Evolutionary conservation across 2,113 vertebrate species (phyloP), one percentile per base, ranked within the genome.

Genomic region (Silurus meridionalis): DNA sequence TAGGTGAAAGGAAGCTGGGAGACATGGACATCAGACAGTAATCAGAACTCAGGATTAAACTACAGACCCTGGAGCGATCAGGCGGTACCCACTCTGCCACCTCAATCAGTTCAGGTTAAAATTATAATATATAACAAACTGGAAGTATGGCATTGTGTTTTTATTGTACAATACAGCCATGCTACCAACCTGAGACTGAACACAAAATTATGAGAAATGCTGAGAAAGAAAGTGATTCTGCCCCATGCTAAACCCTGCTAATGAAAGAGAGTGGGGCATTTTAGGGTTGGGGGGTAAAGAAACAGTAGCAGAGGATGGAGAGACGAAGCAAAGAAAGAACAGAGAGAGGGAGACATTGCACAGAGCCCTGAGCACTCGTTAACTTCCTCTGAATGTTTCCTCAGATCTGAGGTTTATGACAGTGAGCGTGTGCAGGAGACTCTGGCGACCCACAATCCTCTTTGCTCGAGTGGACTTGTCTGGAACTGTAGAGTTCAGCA

Each of bases 351-450:
- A 82, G 80, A 90, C 87, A 23, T 86, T 87, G 84, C 5, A n/a
- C 37, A 86, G 88, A 86, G 37, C 82, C 83, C 11, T 19, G 3
- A 11, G 91, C 90, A 92, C 90, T 91, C 89, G 90, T 94, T 93
- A 91, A 90, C 89, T 90, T 86, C 80, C 90, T 93, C 86, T 90
- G 90, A 92, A 91, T 91, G 83, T 46, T 90, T 89, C 88, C 90
- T 92, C 87, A 92, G 87, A 92, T 92, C 90, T 91, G 83, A 85
- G 23, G 25, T 72, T 69, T 28, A 50, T 67, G 87, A 84, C 83
- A 23, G n/a, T 87, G 83, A 91, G 82, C 71, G 81, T 83, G 53
- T 90, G 74, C 78, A 81, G 80, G 74, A 90, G 83, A 82, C 67
- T 37, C n/a, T 10, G 37, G 21, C 4, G 15, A 11, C 57, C 46